Evolutionary conservation across 23 tunicate species (phyloP).

Genomic region (Halocynthia roretzi): DNA sequence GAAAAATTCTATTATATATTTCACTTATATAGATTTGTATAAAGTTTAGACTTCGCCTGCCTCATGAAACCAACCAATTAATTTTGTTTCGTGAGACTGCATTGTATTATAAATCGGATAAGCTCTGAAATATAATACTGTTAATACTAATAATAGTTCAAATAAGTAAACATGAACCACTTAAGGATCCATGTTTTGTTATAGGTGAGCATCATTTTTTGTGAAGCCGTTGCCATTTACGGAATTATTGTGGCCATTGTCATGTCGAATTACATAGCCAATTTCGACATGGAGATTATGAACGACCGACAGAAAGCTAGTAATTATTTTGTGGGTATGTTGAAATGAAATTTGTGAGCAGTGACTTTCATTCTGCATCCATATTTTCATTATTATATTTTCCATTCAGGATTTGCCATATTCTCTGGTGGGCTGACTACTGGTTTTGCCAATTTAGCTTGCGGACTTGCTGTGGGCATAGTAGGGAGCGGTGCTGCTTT

Average conservation of each 20-base stretch:
- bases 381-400: not conserved
- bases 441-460: conserved; percentile 88
- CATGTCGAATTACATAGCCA: conserved; percentile 46
- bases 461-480: conserved; percentile 98
- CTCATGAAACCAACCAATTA: too few relatives aligned
- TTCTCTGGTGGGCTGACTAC: conserved; percentile 95
- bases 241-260: conserved; percentile 98
- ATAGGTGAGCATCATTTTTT: conserved; percentile 97
- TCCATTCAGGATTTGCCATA: conserved; percentile 57
- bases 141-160: too few relatives aligned
- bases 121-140: too few relatives aligned
- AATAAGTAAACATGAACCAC: too few relatives aligned
- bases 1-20: too few relatives aligned
- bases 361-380: not conserved
- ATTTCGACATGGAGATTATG: conserved; percentile 29
- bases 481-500: conserved; percentile 98
- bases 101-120: too few relatives aligned
- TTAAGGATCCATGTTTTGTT: not conserved
- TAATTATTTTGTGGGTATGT: conserved; percentile 70
- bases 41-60: too few relatives aligned
- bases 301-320: conserved; percentile 38
- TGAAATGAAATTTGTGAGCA: not conserved
- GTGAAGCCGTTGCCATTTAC: conserved; percentile 99
- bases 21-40: too few relatives aligned
- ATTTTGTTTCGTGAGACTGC: too few relatives aligned